Base-by-base conservation (phyloP, 1,140 invertebrate species). In the Delia radicum region DNA sequence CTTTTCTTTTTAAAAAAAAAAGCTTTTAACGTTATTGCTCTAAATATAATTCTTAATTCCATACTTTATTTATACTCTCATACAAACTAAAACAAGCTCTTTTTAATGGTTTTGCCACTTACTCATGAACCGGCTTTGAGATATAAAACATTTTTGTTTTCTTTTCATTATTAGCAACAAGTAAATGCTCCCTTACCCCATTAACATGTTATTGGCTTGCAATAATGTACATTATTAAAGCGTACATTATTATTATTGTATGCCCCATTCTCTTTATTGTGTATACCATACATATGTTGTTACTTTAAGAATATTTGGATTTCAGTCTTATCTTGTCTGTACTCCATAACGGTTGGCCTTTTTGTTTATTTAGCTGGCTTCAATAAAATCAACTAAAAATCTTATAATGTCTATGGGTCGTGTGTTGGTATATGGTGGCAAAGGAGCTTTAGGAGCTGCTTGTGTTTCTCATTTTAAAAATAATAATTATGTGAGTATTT, bases 351-450 rank as follows among this genome's bases (percentile, higher is more conserved):
- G 31, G 65, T 69, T 69, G 65, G 13, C 37, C 15, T n/a, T 5
- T 24, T 28, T 67, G 8, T 29, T 65, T 48, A 4, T 48, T 18
- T 82, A 81, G 77, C 81, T 84, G 82, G 82, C 81, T 55, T 55
- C 61, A 61, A 21, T 55, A 21, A 55, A 55, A 0, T 78, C 80
- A 80, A 42, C 72, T 42, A 78, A 78, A 67, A 76, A 74, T 73
- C 81, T 78, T 62, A 85, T 85, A 79, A 89, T 88, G 88, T 88
- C 88, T 73, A 87, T 87, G 77, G 91, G 93, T 83, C 91, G 92
- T 85, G 92, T 98, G 74, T 87, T 98, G 67, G 90, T 98, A 80
- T 98, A 98, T 84, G 98, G 98, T 75, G 98, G 97, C 7, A 93
- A 93, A 86, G 98, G 98, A 77, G 98, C 98, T 46, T 88, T 99